Percentiles rank a stretch among this genome's conserved stretches.
Conservation (phyloP, 2,797 vertebrate species). For the Paguma larvata region DNA sequence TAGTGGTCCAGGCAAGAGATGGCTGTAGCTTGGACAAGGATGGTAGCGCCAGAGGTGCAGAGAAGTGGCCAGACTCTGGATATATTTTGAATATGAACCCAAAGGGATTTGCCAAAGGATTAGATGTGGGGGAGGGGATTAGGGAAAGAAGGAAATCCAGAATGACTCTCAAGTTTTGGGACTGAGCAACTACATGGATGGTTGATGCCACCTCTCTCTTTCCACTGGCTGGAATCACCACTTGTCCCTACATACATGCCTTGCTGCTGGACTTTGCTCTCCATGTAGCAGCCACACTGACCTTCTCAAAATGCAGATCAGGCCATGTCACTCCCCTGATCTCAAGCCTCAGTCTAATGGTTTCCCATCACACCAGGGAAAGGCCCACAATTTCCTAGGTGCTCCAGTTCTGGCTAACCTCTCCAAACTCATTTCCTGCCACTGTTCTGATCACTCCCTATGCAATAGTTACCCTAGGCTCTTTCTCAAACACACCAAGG, state of each 20-base stretch:
- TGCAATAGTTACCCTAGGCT: not conserved
- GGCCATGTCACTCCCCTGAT: not conserved
- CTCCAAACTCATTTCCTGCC: not conserved
- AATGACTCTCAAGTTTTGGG: slow-evolving; percentile 1
- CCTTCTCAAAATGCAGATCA: not conserved
- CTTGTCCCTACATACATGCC: not conserved
- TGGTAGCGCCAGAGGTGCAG: not conserved
- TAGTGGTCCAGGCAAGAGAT: not conserved
- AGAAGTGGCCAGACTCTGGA: not conserved
- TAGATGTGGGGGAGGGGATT: not conserved
- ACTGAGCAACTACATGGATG: not conserved
- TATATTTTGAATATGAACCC: slow-evolving; percentile 44
- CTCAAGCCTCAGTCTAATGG: not conserved
- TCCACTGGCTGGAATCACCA: not conserved
- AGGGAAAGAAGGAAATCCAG: slow-evolving; percentile 11
- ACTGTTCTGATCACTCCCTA: not conserved
- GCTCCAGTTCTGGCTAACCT: not conserved
- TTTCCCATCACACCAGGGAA: not conserved
- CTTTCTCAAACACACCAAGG: not conserved
- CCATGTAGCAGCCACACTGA: not conserved
- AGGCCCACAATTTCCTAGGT: not conserved
- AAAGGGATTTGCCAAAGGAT: not conserved
- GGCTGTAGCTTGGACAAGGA: not conserved
- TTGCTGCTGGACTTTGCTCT: not conserved
- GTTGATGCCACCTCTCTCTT: not conserved